Conservation (phyloP, 1,140 invertebrate species). For the Aricia agestis region DNA sequence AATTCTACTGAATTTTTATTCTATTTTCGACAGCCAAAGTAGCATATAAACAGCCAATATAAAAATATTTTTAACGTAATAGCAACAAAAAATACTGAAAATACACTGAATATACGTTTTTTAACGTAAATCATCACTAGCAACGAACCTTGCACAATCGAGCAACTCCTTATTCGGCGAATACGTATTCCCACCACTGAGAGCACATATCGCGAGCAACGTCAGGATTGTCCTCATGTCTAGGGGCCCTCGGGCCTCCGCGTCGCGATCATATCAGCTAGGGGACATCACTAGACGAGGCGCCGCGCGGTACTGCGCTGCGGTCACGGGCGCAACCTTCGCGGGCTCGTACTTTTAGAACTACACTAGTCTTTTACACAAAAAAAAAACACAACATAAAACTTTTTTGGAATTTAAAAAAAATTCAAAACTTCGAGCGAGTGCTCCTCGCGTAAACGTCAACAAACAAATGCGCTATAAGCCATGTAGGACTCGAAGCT, state of each 20-base stretch:
- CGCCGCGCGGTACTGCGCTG: slow-evolving; percentile 59
- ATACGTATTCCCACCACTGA: slow-evolving; percentile 52
- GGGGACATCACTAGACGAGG: slow-evolving; percentile 41
- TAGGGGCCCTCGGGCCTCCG: slow-evolving; percentile 37
- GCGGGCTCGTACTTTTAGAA: slow-evolving; percentile 56
- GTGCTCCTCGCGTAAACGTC: neutral
- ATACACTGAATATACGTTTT: too few species aligned
- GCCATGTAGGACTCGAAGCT: too few species aligned
- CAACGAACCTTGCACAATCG: slow-evolving; percentile 68
- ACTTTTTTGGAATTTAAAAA: too few species aligned
- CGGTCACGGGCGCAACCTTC: slow-evolving; percentile 72
- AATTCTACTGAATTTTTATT: neutral
- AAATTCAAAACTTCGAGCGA: neutral
- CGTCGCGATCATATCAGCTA: slow-evolving; percentile 42
- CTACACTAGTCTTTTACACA: slow-evolving; percentile 27
- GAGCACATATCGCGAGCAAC: slow-evolving; percentile 49
- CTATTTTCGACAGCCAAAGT: neutral
- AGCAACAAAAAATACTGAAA: slow-evolving; percentile 42
- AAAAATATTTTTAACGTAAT: neutral
- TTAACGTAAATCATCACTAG: neutral
- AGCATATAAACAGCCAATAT: too few species aligned
- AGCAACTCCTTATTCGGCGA: slow-evolving; percentile 57
- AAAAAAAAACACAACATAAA: too few species aligned
- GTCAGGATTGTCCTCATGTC: slow-evolving; percentile 58
- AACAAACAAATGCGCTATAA: slow-evolving; percentile 4